Conservation (phyloP, 1,140 invertebrate genomes). For the Drosophila athabasca region DNA sequence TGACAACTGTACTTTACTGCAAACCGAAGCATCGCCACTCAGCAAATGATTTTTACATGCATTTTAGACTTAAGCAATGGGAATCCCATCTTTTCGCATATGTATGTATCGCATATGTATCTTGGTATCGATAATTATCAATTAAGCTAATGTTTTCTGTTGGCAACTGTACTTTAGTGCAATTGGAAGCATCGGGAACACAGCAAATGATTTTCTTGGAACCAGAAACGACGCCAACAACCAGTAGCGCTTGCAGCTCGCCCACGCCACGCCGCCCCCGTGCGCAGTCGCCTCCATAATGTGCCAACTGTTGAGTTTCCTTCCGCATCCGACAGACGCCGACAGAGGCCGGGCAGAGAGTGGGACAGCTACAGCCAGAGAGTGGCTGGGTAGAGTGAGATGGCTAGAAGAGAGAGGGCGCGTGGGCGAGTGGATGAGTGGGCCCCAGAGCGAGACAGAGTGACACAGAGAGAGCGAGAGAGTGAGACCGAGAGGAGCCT, state of each 20-base stretch:
- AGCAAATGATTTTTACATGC: no score
- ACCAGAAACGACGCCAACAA: constrained; percentile 42
- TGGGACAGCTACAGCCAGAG: not conserved
- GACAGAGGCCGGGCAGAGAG: not conserved
- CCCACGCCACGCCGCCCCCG: not conserved
- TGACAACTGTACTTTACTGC: no score
- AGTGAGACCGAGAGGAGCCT: constrained; percentile 14
- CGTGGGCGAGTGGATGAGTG: no score
- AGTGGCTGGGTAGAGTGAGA: not conserved
- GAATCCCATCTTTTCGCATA: no score
- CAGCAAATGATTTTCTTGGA: constrained; percentile 53
- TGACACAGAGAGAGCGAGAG: not conserved
- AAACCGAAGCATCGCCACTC: no score
- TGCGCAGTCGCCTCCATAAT: constrained; percentile 32
- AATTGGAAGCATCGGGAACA: constrained; percentile 14
- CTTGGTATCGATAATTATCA: constrained; percentile 11
- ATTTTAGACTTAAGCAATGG: not conserved
- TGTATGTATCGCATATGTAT: no score
- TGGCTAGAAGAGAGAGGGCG: not conserved
- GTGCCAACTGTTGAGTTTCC: constrained; percentile 81
- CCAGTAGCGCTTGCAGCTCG: constrained; percentile 38
- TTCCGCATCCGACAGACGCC: constrained; percentile 59
- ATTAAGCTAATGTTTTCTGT: constrained; percentile 13
- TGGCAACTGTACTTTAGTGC: not conserved
- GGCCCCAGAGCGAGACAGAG: not conserved